phyloP scores from a whole-genome alignment of 2,797 vertebrate genomes.

The Takifugu ocellatus region DNA sequence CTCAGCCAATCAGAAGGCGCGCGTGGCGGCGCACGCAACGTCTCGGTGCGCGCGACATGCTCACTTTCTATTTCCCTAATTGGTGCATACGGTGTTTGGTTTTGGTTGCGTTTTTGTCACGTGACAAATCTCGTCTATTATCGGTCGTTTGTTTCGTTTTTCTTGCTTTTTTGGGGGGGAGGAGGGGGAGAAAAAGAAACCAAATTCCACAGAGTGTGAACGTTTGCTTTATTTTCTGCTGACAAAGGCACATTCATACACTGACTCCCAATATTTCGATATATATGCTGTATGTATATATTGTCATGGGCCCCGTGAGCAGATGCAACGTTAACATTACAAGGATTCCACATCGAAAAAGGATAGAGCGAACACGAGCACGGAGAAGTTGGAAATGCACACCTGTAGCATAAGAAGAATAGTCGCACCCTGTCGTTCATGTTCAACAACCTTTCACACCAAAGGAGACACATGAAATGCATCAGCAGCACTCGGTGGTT shows the following conservation, averaged over 20 bases:
- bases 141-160: no score
- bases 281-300: conserved; percentile 73
- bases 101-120: no score
- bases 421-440: conserved; percentile 68
- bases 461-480: conserved; percentile 58
- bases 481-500: conserved; percentile 69
- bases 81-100: neutral
- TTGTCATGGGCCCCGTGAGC: conserved; percentile 66
- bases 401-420: conserved; percentile 64
- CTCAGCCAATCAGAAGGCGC: conserved; percentile 59
- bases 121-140: no score
- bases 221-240: conserved; percentile 72
- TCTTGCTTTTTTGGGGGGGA: no score
- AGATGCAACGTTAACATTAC: conserved; percentile 72
- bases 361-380: conserved; percentile 67
- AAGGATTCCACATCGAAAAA: conserved; percentile 71
- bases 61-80: neutral
- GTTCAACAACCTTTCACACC: conserved; percentile 59
- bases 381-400: conserved; percentile 64
- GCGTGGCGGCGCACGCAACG: neutral
- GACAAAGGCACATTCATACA: conserved; percentile 67
- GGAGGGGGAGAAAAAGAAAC: neutral
- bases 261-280: conserved; percentile 56
- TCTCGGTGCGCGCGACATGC: neutral
- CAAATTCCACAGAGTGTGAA: conserved; percentile 39